phyloP scores from a whole-genome alignment of 2,113 vertebrate species.

The Dendropsophus ebraccatus region DNA sequence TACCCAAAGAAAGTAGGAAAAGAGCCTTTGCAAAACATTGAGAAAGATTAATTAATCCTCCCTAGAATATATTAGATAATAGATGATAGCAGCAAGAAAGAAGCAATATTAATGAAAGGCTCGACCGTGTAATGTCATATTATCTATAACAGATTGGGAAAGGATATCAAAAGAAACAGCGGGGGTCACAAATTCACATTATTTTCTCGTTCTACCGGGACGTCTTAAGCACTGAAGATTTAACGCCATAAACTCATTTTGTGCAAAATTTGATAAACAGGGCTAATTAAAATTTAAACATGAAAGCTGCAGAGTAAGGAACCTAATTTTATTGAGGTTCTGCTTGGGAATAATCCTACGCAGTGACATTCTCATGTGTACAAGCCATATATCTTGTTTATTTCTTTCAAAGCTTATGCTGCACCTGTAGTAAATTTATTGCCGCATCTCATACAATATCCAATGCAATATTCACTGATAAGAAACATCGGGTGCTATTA shows the following conservation, averaged over 20 bases:
- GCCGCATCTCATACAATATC: constrained; percentile 37
- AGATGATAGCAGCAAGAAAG: constrained; percentile 35
- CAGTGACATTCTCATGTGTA: constrained; percentile 52
- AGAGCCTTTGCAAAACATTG: constrained; percentile 19
- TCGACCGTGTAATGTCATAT: constrained; percentile 45
- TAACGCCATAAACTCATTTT: constrained; percentile 53
- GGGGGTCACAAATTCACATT: constrained; percentile 43
- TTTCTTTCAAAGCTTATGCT: constrained; percentile 38
- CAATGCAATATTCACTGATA: constrained; percentile 50
- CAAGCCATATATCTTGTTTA: constrained; percentile 47
- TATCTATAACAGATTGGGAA: constrained; percentile 39
- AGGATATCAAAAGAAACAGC: constrained; percentile 35
- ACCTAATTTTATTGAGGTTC: constrained; percentile 51
- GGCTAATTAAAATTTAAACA: constrained; percentile 54
- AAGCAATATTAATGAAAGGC: constrained; percentile 38
- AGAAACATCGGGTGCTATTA: constrained; percentile 38
- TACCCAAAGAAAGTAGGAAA: constrained; percentile 17
- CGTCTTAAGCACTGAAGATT: constrained; percentile 45
- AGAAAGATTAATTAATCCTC: constrained; percentile 55
- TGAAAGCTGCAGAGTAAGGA: constrained; percentile 41
- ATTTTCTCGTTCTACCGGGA: constrained; percentile 36
- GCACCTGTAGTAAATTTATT: constrained; percentile 56
- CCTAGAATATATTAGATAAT: constrained; percentile 35
- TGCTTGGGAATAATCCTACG: constrained; percentile 53
- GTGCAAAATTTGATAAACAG: constrained; percentile 52